Conservation (phyloP, 1,140 invertebrate species). For the Macrocentrus cingulum region DNA sequence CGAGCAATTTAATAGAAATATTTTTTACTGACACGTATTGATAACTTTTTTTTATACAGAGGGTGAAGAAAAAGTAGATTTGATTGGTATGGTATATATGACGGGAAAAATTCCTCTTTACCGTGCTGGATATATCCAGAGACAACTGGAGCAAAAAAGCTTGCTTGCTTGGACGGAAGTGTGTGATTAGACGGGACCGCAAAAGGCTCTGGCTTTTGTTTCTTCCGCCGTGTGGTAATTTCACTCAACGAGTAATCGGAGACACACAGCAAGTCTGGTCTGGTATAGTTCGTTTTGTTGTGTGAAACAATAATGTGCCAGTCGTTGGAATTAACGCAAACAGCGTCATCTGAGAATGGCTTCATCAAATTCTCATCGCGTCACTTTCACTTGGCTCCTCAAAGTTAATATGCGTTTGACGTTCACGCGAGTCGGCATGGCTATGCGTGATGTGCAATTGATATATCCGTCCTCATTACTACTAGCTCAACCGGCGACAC, state of each 20-base stretch:
- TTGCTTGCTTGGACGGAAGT: slow-evolving; percentile 11
- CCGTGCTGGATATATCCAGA: too few species aligned
- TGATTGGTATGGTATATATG: too few species aligned
- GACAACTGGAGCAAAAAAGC: slow-evolving; percentile 5
- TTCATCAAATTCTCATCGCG: slow-evolving; percentile 2
- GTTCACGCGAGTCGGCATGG: neutral
- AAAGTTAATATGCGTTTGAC: too few species aligned
- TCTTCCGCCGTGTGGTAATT: slow-evolving; percentile 26
- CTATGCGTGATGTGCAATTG: neutral
- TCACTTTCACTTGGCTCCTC: slow-evolving; percentile 13
- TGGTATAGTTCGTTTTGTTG: slow-evolving; percentile 8
- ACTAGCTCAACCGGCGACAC: too few species aligned
- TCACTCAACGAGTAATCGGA: slow-evolving; percentile 24
- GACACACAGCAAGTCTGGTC: slow-evolving; percentile 33
- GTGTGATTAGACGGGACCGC: slow-evolving; percentile 13
- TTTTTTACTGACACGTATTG: too few species aligned
- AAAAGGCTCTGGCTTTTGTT: slow-evolving; percentile 20
- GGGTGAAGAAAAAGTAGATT: too few species aligned
- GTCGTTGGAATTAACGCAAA: slow-evolving; percentile 10
- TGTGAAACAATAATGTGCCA: slow-evolving; percentile 27
- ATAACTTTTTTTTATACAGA: too few species aligned
- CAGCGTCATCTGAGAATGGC: neutral
- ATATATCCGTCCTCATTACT: too few species aligned
- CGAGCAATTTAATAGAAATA: too few species aligned
- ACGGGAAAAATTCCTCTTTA: too few species aligned